These are phyloP conservation scores for Leptopilina syphax DNA, from an alignment of 2,888 invertebrate species.

Conservation along the genomic window DNA sequence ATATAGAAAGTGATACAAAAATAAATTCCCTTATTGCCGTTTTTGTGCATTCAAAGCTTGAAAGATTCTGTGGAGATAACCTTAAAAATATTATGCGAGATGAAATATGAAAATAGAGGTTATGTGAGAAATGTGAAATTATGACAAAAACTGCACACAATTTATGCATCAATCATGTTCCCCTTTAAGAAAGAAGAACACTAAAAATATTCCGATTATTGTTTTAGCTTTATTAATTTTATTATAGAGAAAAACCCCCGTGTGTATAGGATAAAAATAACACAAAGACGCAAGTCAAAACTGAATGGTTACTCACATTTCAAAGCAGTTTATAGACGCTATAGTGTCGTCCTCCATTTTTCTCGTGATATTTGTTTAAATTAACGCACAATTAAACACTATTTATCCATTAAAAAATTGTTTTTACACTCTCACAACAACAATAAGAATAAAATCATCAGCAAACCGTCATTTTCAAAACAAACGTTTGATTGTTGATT, in stretches of 20 bases:
- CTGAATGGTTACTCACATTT: slow-evolving; percentile 63
- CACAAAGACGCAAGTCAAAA: slow-evolving; percentile 24
- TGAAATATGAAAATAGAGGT: background rate
- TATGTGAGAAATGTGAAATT: background rate
- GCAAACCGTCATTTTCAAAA: slow-evolving; percentile 53
- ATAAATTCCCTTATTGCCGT: too few species aligned
- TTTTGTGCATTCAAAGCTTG: too few species aligned
- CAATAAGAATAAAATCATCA: background rate
- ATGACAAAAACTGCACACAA: background rate
- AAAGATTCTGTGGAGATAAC: too few species aligned
- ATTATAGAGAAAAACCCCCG: background rate
- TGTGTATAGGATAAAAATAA: slow-evolving; percentile 30
- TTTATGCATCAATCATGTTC: background rate
- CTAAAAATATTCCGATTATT: background rate
- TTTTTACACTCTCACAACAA: background rate
- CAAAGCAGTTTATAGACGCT: slow-evolving; percentile 63
- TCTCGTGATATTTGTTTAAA: background rate
- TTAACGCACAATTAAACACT: slow-evolving; percentile 11
- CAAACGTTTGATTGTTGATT: slow-evolving; percentile 44
- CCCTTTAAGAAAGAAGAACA: background rate
- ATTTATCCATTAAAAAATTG: slow-evolving; percentile 30
- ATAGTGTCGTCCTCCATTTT: slow-evolving; percentile 68
- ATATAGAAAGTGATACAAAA: too few species aligned
- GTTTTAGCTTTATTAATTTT: background rate
- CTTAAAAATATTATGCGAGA: background rate